Evolutionary conservation across 2,888 invertebrate species (phyloP), one percentile per base, ranked within the genome.

Genomic region (Melitaea athalia): DNA sequence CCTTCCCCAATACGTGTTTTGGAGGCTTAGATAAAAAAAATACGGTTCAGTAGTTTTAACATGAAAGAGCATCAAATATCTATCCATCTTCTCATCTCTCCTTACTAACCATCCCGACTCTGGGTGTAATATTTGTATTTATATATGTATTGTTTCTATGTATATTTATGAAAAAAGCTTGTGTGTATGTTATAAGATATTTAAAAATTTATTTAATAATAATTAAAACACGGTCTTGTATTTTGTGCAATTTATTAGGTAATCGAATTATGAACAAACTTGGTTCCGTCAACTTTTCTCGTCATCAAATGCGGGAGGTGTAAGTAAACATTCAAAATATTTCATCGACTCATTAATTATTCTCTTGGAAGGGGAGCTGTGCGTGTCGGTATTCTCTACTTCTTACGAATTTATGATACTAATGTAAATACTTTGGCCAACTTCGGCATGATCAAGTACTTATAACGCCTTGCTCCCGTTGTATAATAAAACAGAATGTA

Each of bases 321-420:
- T 86, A 80, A 79, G 83, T 86, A 80, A 80, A 81, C 81, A 85
- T 86, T 81, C 77, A 74, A 81, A 86, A 80, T 85, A 86, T 86
- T 81, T 79, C 80, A 80, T 79, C 76, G 76, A 79, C 80, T 81
- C 84, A 86, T 87, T 87, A 87, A 87, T 87, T 85, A 86, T 87
- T 80, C 81, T 74, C 73, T 75, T 70, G 73, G 77, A 78, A 78
- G 82, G 78, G 79, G 79, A 74, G 75, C 73, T 76, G 80, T 85
- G 81, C 85, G 85, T 85, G 85, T 74, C 75, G 81, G 80, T 79
- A 85, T 85, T 75, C 74, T 72, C 75, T 78, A 83, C 81, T 87
- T 85, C 85, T 88, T 85, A 87, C 81, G 83, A 87, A 89, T 89
- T 88, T 89, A 89, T 88, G 87, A 85, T 83, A 84, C 85, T 82